Base-by-base conservation (phyloP, 1,140 invertebrate genomes). In the Neodiprion pinetum region DNA sequence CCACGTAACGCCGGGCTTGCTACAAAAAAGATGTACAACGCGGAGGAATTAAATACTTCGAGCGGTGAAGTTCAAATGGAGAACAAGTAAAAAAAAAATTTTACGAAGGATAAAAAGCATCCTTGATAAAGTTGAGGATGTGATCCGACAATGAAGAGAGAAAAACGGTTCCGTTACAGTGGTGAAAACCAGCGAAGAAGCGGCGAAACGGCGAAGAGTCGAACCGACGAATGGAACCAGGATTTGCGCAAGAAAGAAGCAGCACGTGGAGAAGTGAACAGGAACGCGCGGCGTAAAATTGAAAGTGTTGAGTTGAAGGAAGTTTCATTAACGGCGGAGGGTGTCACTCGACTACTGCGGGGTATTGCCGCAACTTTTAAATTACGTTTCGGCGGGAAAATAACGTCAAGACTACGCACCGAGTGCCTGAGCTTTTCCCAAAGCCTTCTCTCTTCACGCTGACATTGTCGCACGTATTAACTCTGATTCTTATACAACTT, bases 321-420 rank as follows among this genome's bases (percentile, higher is more conserved):
- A 85, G 84, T 86, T 87, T 87, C 85, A 87, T 87, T 87, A 87
- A 85, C 83, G 82, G 78, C 78, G 67, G 75, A 80, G 80, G 78
- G 73, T 79, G 80, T 79, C 76, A 77, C 73, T 70, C 74, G 71
- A 72, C 40, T 67, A 65, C 50, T 53, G 21, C 70, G 73, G 17
- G 47, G 68, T 75, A 77, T 84, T 83, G 83, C 83, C 81, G 28
- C 28, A 87, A 87, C 84, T 87, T 87, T 86, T 86, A 87, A 87
- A 88, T 88, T 86, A 85, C 85, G 80, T 87, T 87, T 80, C 75
- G 82, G 80, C 80, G 80, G 79, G 70, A 81, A 84, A 83, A 82
- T 79, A 72, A 74, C 77, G 75, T 71, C 21, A 77, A 82, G 73
- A 74, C 61, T 75, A 72, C 28, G 28, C 72, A 71, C 65, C 28